phyloP scores from a whole-genome alignment of 2,888 invertebrate genomes.

The Aelia acuminata region DNA sequence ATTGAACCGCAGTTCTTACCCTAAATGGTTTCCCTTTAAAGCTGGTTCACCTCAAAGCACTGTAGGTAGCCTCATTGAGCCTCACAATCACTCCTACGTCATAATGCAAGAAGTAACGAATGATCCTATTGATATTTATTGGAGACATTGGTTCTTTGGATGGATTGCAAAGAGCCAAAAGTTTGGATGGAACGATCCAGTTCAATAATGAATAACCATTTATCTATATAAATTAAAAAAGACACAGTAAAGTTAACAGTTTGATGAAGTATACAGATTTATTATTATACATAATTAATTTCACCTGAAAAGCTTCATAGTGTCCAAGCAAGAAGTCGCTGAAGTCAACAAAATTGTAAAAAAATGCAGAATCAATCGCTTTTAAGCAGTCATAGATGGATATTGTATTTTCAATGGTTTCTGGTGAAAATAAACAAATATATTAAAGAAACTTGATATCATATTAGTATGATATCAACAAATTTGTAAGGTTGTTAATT shows the following conservation, averaged over 20 bases:
- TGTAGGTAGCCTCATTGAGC: constrained; percentile 90
- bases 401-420: constrained; percentile 70
- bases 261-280: neutral
- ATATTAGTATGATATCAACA: too few species aligned
- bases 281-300: neutral
- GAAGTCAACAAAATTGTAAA: constrained; percentile 92
- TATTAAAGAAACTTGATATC: too few species aligned
- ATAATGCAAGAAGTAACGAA: constrained; percentile 88
- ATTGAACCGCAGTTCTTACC: constrained; percentile 37
- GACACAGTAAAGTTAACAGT: neutral
- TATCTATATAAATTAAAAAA: constrained; percentile 40
- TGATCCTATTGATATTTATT: constrained; percentile 94
- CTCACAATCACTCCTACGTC: constrained; percentile 88
- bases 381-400: constrained; percentile 88
- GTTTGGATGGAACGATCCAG: constrained; percentile 97
- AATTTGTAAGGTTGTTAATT: too few species aligned
- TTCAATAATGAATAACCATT: constrained; percentile 96
- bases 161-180: constrained; percentile 98
- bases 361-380: constrained; percentile 88
- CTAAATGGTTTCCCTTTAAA: constrained; percentile 44
- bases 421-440: neutral
- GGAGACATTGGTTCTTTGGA: constrained; percentile 74
- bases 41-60: constrained; percentile 56
- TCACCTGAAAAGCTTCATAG: constrained; percentile 91
- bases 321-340: constrained; percentile 95